phyloP scores from a whole-genome alignment of 2,888 invertebrate species.

The Cryptosula pallasiana region DNA sequence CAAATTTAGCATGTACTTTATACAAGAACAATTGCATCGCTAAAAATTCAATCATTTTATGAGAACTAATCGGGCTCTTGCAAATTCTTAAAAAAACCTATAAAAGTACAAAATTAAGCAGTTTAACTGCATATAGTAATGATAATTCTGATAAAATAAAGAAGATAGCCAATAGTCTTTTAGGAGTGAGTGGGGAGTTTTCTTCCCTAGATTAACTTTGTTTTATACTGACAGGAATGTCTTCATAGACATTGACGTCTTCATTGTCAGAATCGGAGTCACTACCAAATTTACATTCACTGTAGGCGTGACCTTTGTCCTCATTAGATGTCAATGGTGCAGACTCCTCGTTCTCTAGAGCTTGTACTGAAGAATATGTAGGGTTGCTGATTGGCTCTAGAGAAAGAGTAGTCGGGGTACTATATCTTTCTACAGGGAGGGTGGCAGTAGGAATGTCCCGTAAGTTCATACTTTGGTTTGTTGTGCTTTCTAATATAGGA shows the following conservation, averaged over 20 bases:
- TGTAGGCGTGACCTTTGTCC: not conserved
- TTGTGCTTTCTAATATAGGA: conserved; percentile 23
- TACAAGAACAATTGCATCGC: too few relatives aligned
- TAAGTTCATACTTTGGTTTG: not conserved
- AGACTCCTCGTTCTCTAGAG: not conserved
- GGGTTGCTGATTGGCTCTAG: not conserved
- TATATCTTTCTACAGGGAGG: not conserved
- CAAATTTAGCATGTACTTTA: too few relatives aligned
- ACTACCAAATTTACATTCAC: conserved; percentile 13
- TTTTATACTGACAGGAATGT: not conserved
- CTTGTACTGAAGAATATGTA: conserved; percentile 2
- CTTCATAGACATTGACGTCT: not conserved
- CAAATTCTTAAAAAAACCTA: too few relatives aligned
- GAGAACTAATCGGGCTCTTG: too few relatives aligned
- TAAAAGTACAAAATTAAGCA: too few relatives aligned
- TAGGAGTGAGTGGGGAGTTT: too few relatives aligned
- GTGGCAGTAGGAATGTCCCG: not conserved
- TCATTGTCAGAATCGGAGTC: not conserved
- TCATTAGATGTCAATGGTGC: not conserved
- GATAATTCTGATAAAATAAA: too few relatives aligned
- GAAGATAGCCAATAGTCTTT: too few relatives aligned
- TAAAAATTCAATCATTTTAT: too few relatives aligned
- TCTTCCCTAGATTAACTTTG: too few relatives aligned
- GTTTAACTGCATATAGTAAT: too few relatives aligned
- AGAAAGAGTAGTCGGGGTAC: not conserved